These are phyloP conservation scores for Stegodyphus mimosarum DNA, from an alignment of 1,140 invertebrate species.

Conservation along the genomic window DNA sequence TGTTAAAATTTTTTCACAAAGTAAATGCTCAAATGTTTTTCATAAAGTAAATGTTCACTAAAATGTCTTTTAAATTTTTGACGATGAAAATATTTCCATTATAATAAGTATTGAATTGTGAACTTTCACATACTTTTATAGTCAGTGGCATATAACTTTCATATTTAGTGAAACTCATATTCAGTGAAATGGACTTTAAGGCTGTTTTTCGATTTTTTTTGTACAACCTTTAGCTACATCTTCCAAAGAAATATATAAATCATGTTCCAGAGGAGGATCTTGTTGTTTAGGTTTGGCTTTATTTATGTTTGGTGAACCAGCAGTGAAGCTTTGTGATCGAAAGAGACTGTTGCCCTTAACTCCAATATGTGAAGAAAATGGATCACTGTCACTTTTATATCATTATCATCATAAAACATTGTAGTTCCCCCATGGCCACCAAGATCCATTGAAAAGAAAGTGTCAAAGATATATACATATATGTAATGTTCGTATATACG, in stretches of 20 bases:
- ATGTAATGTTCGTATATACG: too few species aligned
- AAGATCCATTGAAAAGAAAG: slow-evolving; percentile 75
- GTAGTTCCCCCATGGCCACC: slow-evolving; percentile 68
- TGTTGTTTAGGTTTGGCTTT: slow-evolving; percentile 69
- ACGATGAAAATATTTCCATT: too few species aligned
- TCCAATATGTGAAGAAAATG: slow-evolving; percentile 52
- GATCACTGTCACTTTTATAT: slow-evolving; percentile 57
- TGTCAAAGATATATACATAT: too few species aligned
- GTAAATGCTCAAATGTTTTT: too few species aligned
- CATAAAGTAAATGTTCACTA: too few species aligned
- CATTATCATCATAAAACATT: slow-evolving; percentile 53
- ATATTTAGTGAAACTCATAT: too few species aligned
- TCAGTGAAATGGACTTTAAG: too few species aligned
- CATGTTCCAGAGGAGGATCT: slow-evolving; percentile 96
- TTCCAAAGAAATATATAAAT: slow-evolving; percentile 92
- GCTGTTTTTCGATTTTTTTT: slow-evolving; percentile 99
- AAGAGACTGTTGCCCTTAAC: slow-evolving; percentile 26
- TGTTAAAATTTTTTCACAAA: too few species aligned
- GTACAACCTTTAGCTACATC: slow-evolving; percentile 93
- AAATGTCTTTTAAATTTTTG: too few species aligned
- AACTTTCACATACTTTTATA: too few species aligned
- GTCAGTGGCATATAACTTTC: too few species aligned
- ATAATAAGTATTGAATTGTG: too few species aligned
- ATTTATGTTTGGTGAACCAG: slow-evolving; percentile 71
- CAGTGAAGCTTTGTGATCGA: slow-evolving; percentile 90